Percentiles rank a stretch among this genome's conserved stretches.
Evolutionary conservation across 2,888 invertebrate species (phyloP).

Genomic region (Andrena chrysosceles): DNA sequence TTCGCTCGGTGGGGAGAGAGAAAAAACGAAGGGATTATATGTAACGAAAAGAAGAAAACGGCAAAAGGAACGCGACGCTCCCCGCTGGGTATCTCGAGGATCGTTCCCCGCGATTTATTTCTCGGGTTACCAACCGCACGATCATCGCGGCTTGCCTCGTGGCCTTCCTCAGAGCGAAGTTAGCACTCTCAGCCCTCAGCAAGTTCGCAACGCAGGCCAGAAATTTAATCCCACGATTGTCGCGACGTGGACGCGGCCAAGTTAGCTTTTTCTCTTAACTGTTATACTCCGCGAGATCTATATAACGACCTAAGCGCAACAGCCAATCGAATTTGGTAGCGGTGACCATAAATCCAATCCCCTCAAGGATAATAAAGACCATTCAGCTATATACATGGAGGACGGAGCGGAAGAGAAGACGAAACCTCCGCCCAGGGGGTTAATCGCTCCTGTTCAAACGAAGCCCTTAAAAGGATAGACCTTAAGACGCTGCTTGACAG

Average conservation of each 20-base stretch:
- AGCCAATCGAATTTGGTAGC: not conserved
- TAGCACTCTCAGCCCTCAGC: conserved; percentile 21
- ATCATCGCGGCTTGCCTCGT: conserved; percentile 30
- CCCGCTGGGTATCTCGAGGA: conserved; percentile 26
- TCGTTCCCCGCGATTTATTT: conserved; percentile 52
- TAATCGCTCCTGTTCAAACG: conserved; percentile 8
- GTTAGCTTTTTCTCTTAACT: not conserved
- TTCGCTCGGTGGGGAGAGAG: conserved; percentile 1
- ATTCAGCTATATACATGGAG: not conserved
- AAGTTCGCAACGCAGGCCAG: conserved; percentile 15
- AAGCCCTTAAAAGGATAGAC: not conserved
- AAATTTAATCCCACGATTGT: conserved; percentile 28
- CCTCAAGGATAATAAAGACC: conserved; percentile 4
- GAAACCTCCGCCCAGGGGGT: not conserved
- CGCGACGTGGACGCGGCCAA: not conserved
- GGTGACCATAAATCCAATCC: not conserved
- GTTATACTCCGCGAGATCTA: not conserved
- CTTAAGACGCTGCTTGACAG: not conserved
- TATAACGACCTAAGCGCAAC: not conserved
- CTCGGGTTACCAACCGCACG: conserved; percentile 35
- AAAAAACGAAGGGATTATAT: conserved; percentile 43
- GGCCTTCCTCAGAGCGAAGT: conserved; percentile 36
- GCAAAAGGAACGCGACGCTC: conserved; percentile 19
- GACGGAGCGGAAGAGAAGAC: not conserved
- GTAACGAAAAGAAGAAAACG: conserved; percentile 29